Evolutionary conservation across 2,888 invertebrate genomes (phyloP).

Genomic region (Marronus borbonicus): DNA sequence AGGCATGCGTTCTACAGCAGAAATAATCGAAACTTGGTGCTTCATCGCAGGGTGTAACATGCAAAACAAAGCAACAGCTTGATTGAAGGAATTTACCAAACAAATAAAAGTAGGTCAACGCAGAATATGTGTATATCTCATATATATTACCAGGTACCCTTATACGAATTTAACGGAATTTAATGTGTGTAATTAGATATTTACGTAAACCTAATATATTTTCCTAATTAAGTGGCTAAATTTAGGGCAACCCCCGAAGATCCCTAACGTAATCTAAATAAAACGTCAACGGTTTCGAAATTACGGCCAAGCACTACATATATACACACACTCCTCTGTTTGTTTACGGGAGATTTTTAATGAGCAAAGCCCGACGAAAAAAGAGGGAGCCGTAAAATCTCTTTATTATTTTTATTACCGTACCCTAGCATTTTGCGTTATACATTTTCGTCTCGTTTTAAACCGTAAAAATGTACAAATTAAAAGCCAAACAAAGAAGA

Average conservation of each 20-base stretch:
- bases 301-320: not conserved
- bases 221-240: not conserved
- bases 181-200: too few species aligned
- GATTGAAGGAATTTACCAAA: not conserved
- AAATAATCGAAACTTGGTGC: not conserved
- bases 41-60: not conserved
- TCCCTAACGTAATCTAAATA: not conserved
- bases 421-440: not conserved
- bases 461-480: not conserved
- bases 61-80: not conserved
- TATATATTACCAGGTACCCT: too few species aligned
- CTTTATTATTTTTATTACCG: conserved; percentile 7
- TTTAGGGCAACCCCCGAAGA: not conserved
- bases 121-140: not conserved
- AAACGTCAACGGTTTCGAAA: not conserved
- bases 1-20: not conserved
- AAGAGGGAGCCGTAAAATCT: not conserved
- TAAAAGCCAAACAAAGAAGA: not conserved
- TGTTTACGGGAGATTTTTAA: conserved; percentile 16
- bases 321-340: not conserved
- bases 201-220: not conserved
- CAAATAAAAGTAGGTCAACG: not conserved
- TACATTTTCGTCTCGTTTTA: not conserved
- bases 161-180: too few species aligned
- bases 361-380: conserved; percentile 1